A percentile compares a stretch with the other conserved stretches of the same genome.
phyloP scores from a whole-genome alignment of 2,888 invertebrate genomes.

The Drosophila nigricruria region DNA sequence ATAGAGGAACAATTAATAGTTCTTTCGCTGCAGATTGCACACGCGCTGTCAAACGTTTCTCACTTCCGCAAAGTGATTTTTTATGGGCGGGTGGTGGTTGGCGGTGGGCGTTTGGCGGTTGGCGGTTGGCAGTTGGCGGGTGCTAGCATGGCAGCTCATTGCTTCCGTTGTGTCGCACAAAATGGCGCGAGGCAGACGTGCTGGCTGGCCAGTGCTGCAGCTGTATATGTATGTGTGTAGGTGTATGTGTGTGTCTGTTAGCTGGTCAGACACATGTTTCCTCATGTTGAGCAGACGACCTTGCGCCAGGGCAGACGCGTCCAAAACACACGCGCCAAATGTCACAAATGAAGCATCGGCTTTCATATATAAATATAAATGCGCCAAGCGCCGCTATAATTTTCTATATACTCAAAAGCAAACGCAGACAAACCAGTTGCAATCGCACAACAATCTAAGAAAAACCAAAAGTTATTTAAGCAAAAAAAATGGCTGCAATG shows the following conservation, averaged over 20 bases:
- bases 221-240: conserved; percentile 22
- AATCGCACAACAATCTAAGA: neutral
- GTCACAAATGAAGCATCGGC: conserved; percentile 25
- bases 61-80: conserved; percentile 46
- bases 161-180: conserved; percentile 45
- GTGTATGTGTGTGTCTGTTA: conserved; percentile 21
- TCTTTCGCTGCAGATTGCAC: conserved; percentile 23
- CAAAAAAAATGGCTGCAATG: conserved; percentile 38
- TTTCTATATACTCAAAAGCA: conserved; percentile 45
- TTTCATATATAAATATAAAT: conserved; percentile 58
- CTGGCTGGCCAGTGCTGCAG: conserved; percentile 22
- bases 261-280: conserved; percentile 63
- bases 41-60: conserved; percentile 33
- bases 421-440: conserved; percentile 8
- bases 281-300: conserved; percentile 64
- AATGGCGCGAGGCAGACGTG: conserved; percentile 58
- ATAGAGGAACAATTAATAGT: conserved; percentile 35
- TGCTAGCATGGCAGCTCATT: conserved; percentile 5
- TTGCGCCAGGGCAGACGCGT: conserved; percentile 47
- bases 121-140: too few species aligned
- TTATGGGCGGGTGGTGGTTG: neutral
- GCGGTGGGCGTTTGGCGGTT: too few species aligned
- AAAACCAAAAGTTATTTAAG: neutral
- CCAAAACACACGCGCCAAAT: conserved; percentile 64
- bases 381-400: conserved; percentile 47